Evolutionary conservation across 2,888 invertebrate genomes (phyloP), one percentile per base, ranked within the genome.

Genomic region (Lycaena phlaeas): DNA sequence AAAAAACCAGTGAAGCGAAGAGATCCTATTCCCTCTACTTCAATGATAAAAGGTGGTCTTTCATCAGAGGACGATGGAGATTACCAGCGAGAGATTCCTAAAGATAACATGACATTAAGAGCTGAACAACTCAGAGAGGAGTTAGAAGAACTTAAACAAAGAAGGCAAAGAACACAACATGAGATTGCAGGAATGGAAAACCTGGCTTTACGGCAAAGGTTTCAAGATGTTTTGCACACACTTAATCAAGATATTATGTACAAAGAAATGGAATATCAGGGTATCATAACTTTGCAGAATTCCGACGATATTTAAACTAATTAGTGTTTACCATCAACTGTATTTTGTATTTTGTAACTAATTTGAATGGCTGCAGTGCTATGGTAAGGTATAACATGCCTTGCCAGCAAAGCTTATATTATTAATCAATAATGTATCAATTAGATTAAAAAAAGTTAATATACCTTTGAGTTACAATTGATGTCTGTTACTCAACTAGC

Each of bases 151-250:
- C 72, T 96, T 14, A 90, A 90, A 57, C 87, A 89, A 27, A 87
- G 92, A 38, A 85, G 92, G 46, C 88, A 90, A 41, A 90, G 92
- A 54, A 95, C 95, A 51, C 94, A 95, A 57, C 87, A 89, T 50
- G 94, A 95, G 71, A 91, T 96, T 49, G 89, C 91, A 11, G 92
- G 90, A 36, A 93, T 95, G 64, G 95, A 95, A 62, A 96, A 96
- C 68, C 84, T 91, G 50, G 92, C 94, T n/a, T 70, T 96, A n/a
- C 84, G 92, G 37, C 93, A 95, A 68, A 85, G 96, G 41, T 93
- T 97, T 69, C 91, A 93, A 63, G 92, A 92, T 51, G 92, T 90
- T 40, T 75, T 96, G 14, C 93, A 95, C 51, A 90, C 91, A 54
- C 73, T 96, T 4, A 86, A 92, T 47, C 90, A 92, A 54, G 93